Base-by-base conservation (phyloP, 2,113 vertebrate genomes). In the Albula glossodonta region DNA sequence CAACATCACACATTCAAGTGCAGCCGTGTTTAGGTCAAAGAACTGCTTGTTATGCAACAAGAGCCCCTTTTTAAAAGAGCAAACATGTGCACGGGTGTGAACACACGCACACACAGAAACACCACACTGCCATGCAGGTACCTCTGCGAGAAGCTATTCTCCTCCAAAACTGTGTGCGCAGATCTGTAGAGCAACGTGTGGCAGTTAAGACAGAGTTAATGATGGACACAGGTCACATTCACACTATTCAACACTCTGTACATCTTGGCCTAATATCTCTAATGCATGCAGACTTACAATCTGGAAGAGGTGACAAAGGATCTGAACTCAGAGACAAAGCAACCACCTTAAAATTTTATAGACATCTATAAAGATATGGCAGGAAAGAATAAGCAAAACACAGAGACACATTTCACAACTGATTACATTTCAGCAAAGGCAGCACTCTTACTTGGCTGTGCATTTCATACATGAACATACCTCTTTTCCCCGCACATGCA, bases 121-220 rank as follows among this genome's bases (percentile, higher is more conserved):
- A 90, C 87, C 85, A 84, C 8, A 84, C 63, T 22, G 6, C 70
- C 70, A 74, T 74, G 70, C 70, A 31, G 70, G 91, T 92, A 93
- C 91, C 92, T 91, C 86, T 89, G 87, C 90, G 83, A 88, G 88
- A 92, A 87, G 89, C 88, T 56, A 92, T 88, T 86, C 77, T 88
- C 85, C 82, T 92, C 88, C 88, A 89, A 48, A 93, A 88, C 78
- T 89, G 90, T 91, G 88, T 88, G 66, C 90, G 89, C 87, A 91
- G 84, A 83, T 92, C 90, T 93, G 88, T 87, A 88, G 19, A 63
- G 78, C 86, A 86, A 87, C 88, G 83, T 87, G 82, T 85, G 84
- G 88, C 88, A 89, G 88, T 89, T 91, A 88, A 89, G 15, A 92
- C 78, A 88, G 87, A 66, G n/a, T n/a, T 9, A 25, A 9, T 2